Percentiles rank a stretch among this genome's conserved stretches.
Conservation (phyloP, 2,113 vertebrate species). For the Rhinogobius similis region DNA sequence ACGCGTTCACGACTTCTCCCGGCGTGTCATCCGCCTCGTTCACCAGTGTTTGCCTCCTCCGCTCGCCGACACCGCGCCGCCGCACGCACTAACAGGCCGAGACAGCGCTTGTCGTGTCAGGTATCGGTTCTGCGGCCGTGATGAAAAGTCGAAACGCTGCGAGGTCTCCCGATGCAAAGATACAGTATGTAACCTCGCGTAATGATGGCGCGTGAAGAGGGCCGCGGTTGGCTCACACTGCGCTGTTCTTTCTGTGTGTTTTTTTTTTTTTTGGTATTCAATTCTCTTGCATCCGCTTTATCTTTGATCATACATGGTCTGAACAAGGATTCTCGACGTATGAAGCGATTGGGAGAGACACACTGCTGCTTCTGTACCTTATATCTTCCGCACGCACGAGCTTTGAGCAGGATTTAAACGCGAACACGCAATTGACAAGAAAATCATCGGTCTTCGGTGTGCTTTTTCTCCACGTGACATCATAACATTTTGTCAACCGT, state of each 20-base stretch:
- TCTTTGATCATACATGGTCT: constrained; percentile 24
- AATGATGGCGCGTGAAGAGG: constrained; percentile 39
- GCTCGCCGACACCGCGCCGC: constrained; percentile 20
- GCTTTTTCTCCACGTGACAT: too few species aligned
- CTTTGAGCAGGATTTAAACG: too few species aligned
- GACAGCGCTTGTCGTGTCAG: constrained; percentile 40
- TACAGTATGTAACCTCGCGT: constrained; percentile 19
- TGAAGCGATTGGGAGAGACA: neutral
- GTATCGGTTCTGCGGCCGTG: constrained; percentile 30
- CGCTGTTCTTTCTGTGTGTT: constrained; percentile 13
- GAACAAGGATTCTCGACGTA: constrained; percentile 7
- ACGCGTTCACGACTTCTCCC: constrained; percentile 32
- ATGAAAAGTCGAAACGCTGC: constrained; percentile 37
- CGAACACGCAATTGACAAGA: too few species aligned
- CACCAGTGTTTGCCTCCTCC: constrained; percentile 27
- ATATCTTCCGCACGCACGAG: neutral
- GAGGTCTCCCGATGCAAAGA: constrained; percentile 22
- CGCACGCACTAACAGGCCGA: constrained; percentile 28
- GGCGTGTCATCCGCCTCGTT: constrained; percentile 25
- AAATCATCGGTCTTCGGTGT: too few species aligned
- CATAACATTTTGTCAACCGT: too few species aligned
- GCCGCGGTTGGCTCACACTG: constrained; percentile 27
- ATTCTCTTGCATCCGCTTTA: constrained; percentile 14
- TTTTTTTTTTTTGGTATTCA: constrained; percentile 13
- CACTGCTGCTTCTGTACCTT: neutral